Evolutionary conservation across 2,888 invertebrate genomes (phyloP), one percentile per base, ranked within the genome.

Genomic region (Cotesia congregata): DNA sequence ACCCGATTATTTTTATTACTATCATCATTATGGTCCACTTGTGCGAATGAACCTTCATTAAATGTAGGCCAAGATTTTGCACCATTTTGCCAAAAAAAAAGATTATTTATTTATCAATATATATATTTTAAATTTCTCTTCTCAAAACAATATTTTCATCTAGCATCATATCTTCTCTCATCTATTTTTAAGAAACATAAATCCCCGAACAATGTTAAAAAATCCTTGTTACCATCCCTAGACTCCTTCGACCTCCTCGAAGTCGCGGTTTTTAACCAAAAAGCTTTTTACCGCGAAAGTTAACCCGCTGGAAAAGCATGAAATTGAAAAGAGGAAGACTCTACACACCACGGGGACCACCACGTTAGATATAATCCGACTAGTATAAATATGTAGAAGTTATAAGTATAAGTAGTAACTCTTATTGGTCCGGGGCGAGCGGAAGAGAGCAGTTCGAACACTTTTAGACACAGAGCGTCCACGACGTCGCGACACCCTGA

Each of bases 391-490:
- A 30, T 30, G 30, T 30, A 30, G 30, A 30, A 30, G 30, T 1
- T 30, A 30, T 30, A 30, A 30, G 30, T 30, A 30, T 30, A 30
- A 30, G 30, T 30, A 30, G 30, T 30, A 30, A 30, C 30, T 30
- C 30, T 30, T 61, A 64, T 41, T 68, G 79, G 80, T 70, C 79
- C 79, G 79, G 76, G 80, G 77, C 61, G 78, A 70, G 83, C 70
- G 75, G 68, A 79, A 71, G 82, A 79, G 82, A 83, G 86, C 85
- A 87, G 85, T 84, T 5, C 62, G 83, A 83, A 88, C 88, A 88
- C 83, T 88, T 89, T 89, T 88, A 89, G 89, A 88, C 84, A 86
- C 85, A 84, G 85, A 87, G 86, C 85, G 86, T 87, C 86, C 83
- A 86, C 86, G 86, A 85, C 86, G 88, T 86, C 87, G 87, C 84